Base-by-base conservation (phyloP, 1,140 invertebrate species). In the Liolophura sinensis region DNA sequence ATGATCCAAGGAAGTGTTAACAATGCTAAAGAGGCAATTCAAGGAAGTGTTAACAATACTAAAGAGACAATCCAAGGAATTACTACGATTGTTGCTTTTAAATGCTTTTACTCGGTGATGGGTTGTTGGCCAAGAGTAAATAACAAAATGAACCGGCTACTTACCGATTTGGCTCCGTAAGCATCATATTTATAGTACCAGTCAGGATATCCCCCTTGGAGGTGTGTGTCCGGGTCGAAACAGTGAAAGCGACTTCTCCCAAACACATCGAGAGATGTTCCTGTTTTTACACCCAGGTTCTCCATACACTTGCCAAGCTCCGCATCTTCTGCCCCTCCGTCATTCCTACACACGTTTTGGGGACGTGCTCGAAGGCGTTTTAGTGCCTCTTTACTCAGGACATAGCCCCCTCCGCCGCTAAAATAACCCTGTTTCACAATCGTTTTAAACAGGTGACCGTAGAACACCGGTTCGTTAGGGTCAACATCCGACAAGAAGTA, bases 301-400 rank as follows among this genome's bases (percentile, higher is more conserved):
- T 94, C 90, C 68, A 98, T 79, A 80, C 96, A 98, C 79, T 91
- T 92, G 76, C 94, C 95, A 85, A 97, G 94, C 83, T 96, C 94
- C 0, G 94, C 93, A 82, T 98, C 95, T 81, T 97, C 95, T 0
- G 92, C 90, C 14, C 92, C 93, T n/a, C 87, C 88, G 65, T 89
- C 87, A 63, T 89, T 88, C 50, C 86, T 20, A 64, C 73, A 77
- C 16, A 47, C 47, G 20, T 88, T 86, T 18, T 88, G 85, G 27
- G 87, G 84, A 71, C 93, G 87, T 0, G 57, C 62, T 1, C 64
- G 69, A 48, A 73, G 57, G 31, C 67, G 51, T 64, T 62, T 62
- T 22, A 75, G 27, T 40, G 69, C 65, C 62, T 68, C 54, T 54
- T 62, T 62, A 57, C 94, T 96, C 55, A 98, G 84, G 49, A 96